Conservation (phyloP, 2,113 vertebrate species). For the Myotis brandtii region DNA sequence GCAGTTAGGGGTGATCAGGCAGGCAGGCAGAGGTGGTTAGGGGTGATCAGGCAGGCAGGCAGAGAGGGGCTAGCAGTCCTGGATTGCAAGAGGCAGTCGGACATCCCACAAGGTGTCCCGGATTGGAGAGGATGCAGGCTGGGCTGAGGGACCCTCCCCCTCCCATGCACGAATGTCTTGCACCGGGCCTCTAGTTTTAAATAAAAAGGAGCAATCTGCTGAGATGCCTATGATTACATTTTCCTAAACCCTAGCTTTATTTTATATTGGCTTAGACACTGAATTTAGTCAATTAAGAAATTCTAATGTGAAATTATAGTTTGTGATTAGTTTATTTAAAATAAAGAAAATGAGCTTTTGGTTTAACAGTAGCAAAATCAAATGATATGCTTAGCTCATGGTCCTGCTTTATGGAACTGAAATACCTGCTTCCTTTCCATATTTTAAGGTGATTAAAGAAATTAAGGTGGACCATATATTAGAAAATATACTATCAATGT, state of each 20-base stretch:
- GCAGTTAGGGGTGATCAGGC: too few relatives aligned
- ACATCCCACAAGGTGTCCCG: too few relatives aligned
- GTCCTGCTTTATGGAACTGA: background rate
- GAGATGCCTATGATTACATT: slow-evolving; percentile 58
- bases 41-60: too few relatives aligned
- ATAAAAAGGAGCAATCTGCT: slow-evolving; percentile 31
- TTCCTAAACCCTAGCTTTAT: slow-evolving; percentile 44
- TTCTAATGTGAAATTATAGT: background rate
- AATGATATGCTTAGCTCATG: background rate
- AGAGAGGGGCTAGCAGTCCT: too few relatives aligned
- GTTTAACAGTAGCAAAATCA: background rate
- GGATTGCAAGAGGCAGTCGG: too few relatives aligned
- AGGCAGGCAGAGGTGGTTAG: too few relatives aligned
- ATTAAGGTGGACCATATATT: background rate
- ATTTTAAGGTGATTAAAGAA: background rate
- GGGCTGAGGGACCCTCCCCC: too few relatives aligned
- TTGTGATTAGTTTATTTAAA: background rate
- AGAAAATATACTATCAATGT: background rate
- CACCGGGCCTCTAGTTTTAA: slow-evolving; percentile 34
- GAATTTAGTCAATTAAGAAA: slow-evolving; percentile 48
- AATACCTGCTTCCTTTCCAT: background rate
- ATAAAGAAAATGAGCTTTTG: background rate
- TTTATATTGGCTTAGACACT: slow-evolving; percentile 44
- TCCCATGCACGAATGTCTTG: too few relatives aligned
- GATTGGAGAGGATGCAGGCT: too few relatives aligned